A percentile compares a stretch with the other conserved stretches of the same genome.
These are phyloP conservation scores for Orthonevra nobilis DNA, from an alignment of 2,888 invertebrate genomes.

Conservation along the genomic window DNA sequence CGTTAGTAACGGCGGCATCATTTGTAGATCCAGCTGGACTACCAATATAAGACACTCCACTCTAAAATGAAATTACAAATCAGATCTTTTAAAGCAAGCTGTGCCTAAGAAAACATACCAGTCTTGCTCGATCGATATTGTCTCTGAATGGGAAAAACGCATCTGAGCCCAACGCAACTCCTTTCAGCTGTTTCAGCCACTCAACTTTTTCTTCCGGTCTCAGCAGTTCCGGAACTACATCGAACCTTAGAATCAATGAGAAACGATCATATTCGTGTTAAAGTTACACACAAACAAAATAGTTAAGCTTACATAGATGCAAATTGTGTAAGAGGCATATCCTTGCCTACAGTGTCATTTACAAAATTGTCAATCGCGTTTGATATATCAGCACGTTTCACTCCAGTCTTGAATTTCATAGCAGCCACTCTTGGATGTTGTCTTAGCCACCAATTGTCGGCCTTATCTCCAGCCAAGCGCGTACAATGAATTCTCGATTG, in stretches of 20 bases:
- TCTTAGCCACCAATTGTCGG: conserved; percentile 98
- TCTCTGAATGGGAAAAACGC: conserved; percentile 99
- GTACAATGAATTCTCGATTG: conserved; percentile 99
- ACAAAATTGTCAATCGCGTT: conserved; percentile 98
- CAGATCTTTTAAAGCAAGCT: no score
- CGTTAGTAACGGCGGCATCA: conserved; percentile 92
- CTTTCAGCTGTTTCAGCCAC: conserved; percentile 87
- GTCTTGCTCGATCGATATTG: conserved; percentile 94
- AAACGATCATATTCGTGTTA: background rate
- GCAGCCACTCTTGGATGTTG: conserved; percentile 92
- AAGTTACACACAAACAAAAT: conserved; percentile 80
- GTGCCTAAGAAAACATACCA: no score
- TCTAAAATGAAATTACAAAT: conserved; percentile 81
- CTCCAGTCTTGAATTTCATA: conserved; percentile 92
- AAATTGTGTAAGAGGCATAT: conserved; percentile 89
- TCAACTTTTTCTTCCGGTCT: conserved; percentile 84
- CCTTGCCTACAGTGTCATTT: conserved; percentile 93
- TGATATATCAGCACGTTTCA: conserved; percentile 94
- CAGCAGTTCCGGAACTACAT: conserved; percentile 85
- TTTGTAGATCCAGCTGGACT: conserved; percentile 97
- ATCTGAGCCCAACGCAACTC: conserved; percentile 94
- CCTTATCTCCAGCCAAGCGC: conserved; percentile 97
- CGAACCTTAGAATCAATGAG: conserved; percentile 75
- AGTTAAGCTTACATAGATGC: conserved; percentile 87
- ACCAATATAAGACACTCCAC: conserved; percentile 95